Conservation (phyloP, 1,140 invertebrate species). For the Yoshiicerus persimilis region DNA sequence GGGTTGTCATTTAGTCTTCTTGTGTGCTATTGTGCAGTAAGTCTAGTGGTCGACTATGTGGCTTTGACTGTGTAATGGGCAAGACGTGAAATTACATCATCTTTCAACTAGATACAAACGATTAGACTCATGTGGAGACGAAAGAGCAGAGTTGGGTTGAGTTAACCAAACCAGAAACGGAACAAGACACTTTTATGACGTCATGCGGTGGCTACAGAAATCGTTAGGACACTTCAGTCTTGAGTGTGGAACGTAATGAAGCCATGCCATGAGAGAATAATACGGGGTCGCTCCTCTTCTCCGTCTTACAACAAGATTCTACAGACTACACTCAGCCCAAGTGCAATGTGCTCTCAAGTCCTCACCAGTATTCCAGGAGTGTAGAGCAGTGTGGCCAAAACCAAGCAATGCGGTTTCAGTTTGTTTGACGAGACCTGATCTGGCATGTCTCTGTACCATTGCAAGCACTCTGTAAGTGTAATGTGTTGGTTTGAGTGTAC, state of each 20-base stretch:
- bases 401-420: not conserved
- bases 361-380: not conserved
- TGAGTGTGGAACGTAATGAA: not conserved
- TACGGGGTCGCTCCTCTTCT: not conserved
- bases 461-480: not conserved
- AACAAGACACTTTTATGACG: slow-evolving; percentile 6
- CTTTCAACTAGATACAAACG: not conserved
- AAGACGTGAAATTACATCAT: slow-evolving; percentile 11
- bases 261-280: not conserved
- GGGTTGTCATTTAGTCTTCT: not conserved
- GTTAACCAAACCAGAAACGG: not conserved
- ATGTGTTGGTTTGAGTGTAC: not conserved
- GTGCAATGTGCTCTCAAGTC: not conserved
- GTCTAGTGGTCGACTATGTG: not conserved
- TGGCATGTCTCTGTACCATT: not conserved
- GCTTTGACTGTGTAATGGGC: not conserved
- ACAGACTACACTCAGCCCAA: not conserved
- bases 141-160: not conserved
- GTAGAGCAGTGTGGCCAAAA: not conserved
- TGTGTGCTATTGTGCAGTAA: not conserved
- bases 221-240: slow-evolving; percentile 1
- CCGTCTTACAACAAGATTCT: too few species aligned
- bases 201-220: not conserved
- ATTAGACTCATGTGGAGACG: not conserved
- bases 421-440: not conserved